A percentile compares a stretch with the other conserved stretches of the same genome.
Conservation (phyloP, 2,888 invertebrate species). For the Cantharis rustica region DNA sequence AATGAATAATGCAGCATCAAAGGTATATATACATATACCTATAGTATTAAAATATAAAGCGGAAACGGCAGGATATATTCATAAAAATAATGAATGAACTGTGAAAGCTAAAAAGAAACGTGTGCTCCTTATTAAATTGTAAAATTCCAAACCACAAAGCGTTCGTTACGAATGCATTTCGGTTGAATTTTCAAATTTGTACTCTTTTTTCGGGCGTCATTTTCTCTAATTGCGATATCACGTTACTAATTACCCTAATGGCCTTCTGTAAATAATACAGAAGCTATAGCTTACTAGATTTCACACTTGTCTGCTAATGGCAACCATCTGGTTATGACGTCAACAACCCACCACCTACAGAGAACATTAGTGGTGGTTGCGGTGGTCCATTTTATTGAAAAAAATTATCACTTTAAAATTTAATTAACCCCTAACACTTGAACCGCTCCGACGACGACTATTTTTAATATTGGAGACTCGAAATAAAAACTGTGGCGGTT, state of each 20-base stretch:
- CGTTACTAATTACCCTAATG: constrained; percentile 52
- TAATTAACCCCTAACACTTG: neutral
- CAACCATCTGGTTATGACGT: constrained; percentile 37
- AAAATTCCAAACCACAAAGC: constrained; percentile 32
- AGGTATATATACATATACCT: constrained; percentile 8
- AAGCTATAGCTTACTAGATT: constrained; percentile 33
- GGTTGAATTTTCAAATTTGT: constrained; percentile 1
- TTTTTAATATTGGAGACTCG: neutral
- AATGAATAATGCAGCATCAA: constrained; percentile 30
- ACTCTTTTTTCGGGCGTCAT: constrained; percentile 41
- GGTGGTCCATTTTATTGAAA: neutral
- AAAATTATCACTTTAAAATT: neutral
- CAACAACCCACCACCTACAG: constrained; percentile 30
- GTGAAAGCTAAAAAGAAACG: constrained; percentile 29
- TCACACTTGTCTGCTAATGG: constrained; percentile 40
- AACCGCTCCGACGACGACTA: neutral
- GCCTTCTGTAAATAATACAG: constrained; percentile 38
- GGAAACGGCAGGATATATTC: constrained; percentile 28
- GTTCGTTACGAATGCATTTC: constrained; percentile 38
- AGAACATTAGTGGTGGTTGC: constrained; percentile 36
- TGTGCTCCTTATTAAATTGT: constrained; percentile 34
- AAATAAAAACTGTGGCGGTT: neutral
- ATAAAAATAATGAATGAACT: constrained; percentile 32
- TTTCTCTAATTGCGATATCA: constrained; percentile 47
- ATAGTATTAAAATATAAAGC: constrained; percentile 19